Evolutionary conservation across 2,888 invertebrate genomes (phyloP).

Genomic region (Cacoxenus indagator): DNA sequence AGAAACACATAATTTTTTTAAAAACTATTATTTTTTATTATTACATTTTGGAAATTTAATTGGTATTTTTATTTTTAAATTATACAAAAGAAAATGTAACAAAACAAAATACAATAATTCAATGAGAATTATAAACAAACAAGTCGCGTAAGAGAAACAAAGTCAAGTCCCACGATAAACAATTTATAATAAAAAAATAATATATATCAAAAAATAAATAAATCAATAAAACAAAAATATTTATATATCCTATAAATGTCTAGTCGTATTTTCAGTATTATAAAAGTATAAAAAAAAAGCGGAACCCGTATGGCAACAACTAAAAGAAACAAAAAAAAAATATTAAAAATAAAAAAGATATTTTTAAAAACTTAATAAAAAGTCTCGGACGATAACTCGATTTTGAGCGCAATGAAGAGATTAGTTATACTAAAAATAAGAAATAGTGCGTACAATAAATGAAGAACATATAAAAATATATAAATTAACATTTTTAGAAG

Average conservation of each 20-base stretch:
- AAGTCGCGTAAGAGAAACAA: conserved; percentile 58
- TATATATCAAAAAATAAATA: conserved; percentile 19
- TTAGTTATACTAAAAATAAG: no score
- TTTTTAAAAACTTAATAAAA: neutral
- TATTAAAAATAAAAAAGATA: conserved; percentile 48
- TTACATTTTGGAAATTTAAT: no score
- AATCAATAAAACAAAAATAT: conserved; percentile 46
- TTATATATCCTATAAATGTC: conserved; percentile 66
- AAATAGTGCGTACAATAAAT: conserved; percentile 32
- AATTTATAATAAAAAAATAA: conserved; percentile 30
- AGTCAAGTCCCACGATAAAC: conserved; percentile 54
- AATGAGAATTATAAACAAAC: conserved; percentile 33
- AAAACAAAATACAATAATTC: conserved; percentile 13
- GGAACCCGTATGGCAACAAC: conserved; percentile 27
- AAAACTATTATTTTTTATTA: no score
- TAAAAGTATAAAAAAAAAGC: conserved; percentile 40
- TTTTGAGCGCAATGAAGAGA: no score
- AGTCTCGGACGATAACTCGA: no score
- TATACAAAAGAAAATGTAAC: conserved; percentile 6
- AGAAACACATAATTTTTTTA: no score
- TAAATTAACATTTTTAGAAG: conserved; percentile 60
- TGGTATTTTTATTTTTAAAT: no score
- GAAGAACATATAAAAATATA: conserved; percentile 35
- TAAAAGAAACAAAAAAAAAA: conserved; percentile 44
- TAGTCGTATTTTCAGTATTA: conserved; percentile 71